A percentile compares a stretch with the other conserved stretches of the same genome.
phyloP scores from a whole-genome alignment of 2,888 invertebrate genomes.

The Prenolepis imparis region DNA sequence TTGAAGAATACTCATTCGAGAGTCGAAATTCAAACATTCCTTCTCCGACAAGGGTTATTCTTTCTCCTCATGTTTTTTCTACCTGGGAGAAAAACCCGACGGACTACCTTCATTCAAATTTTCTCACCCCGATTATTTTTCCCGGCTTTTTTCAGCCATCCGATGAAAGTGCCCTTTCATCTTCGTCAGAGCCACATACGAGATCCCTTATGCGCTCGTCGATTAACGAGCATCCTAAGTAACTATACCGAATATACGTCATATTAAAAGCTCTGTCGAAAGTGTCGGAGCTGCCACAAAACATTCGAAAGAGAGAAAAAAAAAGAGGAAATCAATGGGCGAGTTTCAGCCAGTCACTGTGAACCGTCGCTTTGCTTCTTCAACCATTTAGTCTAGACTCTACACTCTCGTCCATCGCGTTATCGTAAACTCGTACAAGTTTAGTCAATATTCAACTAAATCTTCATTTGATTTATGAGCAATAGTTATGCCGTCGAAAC shows the following conservation, averaged over 20 bases:
- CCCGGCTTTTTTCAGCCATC: background rate
- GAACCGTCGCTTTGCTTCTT: slow-evolving; percentile 34
- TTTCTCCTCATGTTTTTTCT: background rate
- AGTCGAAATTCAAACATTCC: background rate
- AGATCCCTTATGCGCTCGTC: background rate
- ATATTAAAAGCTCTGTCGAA: slow-evolving; percentile 5
- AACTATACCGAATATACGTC: background rate
- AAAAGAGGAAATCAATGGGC: slow-evolving; percentile 20
- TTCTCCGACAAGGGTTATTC: background rate
- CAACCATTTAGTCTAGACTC: slow-evolving; percentile 17
- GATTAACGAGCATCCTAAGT: background rate
- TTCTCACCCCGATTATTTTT: slow-evolving; percentile 18
- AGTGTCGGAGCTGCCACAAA: slow-evolving; percentile 13
- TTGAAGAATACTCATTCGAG: background rate
- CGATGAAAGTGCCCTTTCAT: background rate
- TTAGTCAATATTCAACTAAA: slow-evolving; percentile 14
- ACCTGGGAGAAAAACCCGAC: background rate
- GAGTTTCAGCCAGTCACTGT: slow-evolving; percentile 44
- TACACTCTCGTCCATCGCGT: background rate
- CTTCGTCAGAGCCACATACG: background rate
- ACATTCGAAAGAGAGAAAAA: slow-evolving; percentile 11
- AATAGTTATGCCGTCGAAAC: slow-evolving; percentile 13
- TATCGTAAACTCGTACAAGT: slow-evolving; percentile 19
- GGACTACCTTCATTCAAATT: slow-evolving; percentile 14
- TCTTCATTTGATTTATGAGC: background rate